phyloP scores from a whole-genome alignment of 2,797 vertebrate species.

The Darevskia nairensis region DNA sequence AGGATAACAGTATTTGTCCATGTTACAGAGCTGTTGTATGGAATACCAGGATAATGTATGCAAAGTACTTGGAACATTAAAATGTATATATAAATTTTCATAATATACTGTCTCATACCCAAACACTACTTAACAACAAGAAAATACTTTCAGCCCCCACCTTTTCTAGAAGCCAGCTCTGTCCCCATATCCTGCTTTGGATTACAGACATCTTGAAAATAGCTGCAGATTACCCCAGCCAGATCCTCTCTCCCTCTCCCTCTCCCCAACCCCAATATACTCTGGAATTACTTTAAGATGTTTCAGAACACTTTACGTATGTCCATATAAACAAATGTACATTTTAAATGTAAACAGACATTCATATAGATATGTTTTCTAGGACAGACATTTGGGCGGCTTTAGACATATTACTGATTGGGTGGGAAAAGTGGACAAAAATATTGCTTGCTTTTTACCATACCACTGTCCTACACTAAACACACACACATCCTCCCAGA shows the following conservation, averaged over 20 bases:
- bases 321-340: neutral
- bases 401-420: neutral
- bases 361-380: conserved; percentile 2
- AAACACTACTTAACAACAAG: neutral
- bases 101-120: neutral
- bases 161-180: neutral
- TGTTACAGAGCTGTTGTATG: neutral
- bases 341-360: neutral
- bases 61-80: neutral
- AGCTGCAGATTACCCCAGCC: neutral
- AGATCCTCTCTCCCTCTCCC: neutral
- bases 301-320: neutral
- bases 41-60: no score
- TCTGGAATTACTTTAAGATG: neutral
- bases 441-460: neutral
- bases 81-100: neutral
- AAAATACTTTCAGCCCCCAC: neutral
- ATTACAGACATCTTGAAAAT: neutral
- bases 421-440: neutral
- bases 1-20: neutral
- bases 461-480: no score
- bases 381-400: neutral
- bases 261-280: neutral
- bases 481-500: no score
- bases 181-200: neutral